Evolutionary conservation across 2,888 invertebrate species (phyloP), one percentile per base, ranked within the genome.

Genomic region (Cephus rjabovi): DNA sequence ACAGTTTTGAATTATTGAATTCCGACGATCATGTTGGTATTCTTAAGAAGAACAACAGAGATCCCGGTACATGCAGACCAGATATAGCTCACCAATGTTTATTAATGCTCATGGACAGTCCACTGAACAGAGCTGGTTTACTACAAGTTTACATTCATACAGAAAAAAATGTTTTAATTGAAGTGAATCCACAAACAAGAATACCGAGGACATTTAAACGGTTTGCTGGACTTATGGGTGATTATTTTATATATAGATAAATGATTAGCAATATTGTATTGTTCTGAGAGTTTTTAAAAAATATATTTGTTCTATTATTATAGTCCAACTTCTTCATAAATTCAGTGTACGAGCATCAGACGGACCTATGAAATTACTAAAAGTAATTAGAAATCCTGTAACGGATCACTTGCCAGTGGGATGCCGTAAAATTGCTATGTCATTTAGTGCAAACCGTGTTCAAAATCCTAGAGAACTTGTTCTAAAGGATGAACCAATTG

Each of bases 71-170:
- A 3, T 98, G 97, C 88, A 94, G 99, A 40, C 99, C 99, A 0
- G 99, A 99, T 89, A 99, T 99, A 81, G 95, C 97, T 0, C 99
- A 99, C 92, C 99, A 99, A 92, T 99, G 99, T 90, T 93, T 99
- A 30, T 93, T 99, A 0, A 99, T 99, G 98, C 93, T 99, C 75
- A 95, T 99, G 93, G 99, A 99, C 91, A 98, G 98, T 81, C 99
- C 99, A 0, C 92, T 99, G 71, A 99, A 99, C 91, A 94, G 99
- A 86, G 98, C 99, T 73, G 99, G 98, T 0, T 93, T 98, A 31
- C 92, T 99, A n/a, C 99, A 99, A 94, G 98, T 99, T 3, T 98
- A 98, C 88, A 94, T 98, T 77, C 97, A 96, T 87, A 98, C 98
- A 9, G 96, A 96, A 87, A 97, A 96, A 88, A 98, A 98, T 93